Conservation (phyloP, 2,888 invertebrate genomes). For the Xestoiulus laeticollis region DNA sequence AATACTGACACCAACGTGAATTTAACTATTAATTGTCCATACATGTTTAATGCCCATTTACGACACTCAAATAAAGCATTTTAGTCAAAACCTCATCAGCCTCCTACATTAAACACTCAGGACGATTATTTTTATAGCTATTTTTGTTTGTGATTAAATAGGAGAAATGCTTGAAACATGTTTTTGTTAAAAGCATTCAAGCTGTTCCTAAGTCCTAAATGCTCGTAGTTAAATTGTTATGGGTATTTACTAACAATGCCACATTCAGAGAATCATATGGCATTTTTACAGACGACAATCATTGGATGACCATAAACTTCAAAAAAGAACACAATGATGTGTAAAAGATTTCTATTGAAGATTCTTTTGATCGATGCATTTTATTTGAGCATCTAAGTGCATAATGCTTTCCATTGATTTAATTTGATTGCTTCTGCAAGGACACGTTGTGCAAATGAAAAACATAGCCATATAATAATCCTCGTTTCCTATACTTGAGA, state of each 20-base stretch:
- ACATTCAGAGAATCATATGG: background rate
- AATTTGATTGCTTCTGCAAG: too few species aligned
- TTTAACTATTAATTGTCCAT: too few species aligned
- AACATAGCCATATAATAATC: too few species aligned
- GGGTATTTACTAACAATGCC: background rate
- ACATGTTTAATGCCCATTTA: too few species aligned
- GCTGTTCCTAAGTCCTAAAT: background rate
- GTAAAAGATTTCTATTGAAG: background rate
- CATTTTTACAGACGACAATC: background rate
- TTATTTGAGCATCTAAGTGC: too few species aligned
- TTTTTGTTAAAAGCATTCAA: background rate
- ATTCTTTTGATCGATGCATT: too few species aligned
- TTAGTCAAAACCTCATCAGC: background rate
- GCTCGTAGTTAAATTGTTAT: background rate
- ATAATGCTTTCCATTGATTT: too few species aligned
- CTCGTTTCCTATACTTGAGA: too few species aligned
- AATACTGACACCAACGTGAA: too few species aligned
- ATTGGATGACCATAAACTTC: background rate
- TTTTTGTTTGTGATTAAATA: background rate
- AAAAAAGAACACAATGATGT: background rate
- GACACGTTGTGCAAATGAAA: too few species aligned
- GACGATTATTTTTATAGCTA: background rate
- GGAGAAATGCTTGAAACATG: background rate
- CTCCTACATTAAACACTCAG: background rate
- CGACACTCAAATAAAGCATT: background rate